Evolutionary conservation across 2,888 invertebrate species (phyloP).

Genomic region (Cordilura impudica): DNA sequence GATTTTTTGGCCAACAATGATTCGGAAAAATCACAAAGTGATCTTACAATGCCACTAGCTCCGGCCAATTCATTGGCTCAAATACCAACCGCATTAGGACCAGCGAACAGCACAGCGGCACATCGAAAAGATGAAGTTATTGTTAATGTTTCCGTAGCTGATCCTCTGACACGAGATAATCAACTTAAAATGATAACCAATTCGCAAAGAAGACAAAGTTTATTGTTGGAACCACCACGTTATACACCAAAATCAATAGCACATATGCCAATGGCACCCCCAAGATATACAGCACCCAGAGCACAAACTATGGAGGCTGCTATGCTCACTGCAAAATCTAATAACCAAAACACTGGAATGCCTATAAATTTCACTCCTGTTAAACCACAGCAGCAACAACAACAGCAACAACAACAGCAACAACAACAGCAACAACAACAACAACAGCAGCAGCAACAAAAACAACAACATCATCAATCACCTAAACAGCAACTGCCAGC

Average conservation of each 20-base stretch:
- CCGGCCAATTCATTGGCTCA: conserved; percentile 61
- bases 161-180: conserved; percentile 68
- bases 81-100: conserved; percentile 55
- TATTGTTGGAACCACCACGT: conserved; percentile 55
- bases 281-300: background rate
- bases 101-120: conserved; percentile 17
- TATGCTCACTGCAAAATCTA: background rate
- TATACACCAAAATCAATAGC: conserved; percentile 64
- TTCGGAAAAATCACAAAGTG: conserved; percentile 25
- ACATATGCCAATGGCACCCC: conserved; percentile 31
- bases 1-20: conserved; percentile 33
- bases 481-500: conserved; percentile 64
- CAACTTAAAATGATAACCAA: conserved; percentile 65
- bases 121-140: conserved; percentile 66
- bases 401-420: conserved; percentile 25
- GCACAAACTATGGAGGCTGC: background rate
- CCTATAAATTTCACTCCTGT: conserved; percentile 20
- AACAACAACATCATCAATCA: conserved; percentile 42
- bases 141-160: conserved; percentile 67
- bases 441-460: conserved; percentile 44
- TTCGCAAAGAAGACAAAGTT: conserved; percentile 62
- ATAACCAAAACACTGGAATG: background rate
- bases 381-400: background rate
- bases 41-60: background rate
- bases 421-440: conserved; percentile 46